Base-by-base conservation (phyloP, 2,888 invertebrate genomes). In the Taenaris catops region DNA sequence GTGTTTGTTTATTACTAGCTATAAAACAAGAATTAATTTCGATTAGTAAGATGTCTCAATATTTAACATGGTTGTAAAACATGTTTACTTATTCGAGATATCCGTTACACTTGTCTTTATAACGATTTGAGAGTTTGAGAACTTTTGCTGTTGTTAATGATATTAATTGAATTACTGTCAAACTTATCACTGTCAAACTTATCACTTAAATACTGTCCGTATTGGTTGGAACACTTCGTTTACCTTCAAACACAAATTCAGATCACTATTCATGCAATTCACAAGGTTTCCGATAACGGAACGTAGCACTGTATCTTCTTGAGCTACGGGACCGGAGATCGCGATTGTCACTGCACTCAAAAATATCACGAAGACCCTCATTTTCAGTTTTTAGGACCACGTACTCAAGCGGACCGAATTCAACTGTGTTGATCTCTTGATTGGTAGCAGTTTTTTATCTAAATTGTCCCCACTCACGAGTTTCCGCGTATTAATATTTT, bases 401-500 rank as follows among this genome's bases (percentile, higher is more conserved):
- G 58, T 54, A 49, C 65, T 60, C 58, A 53, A 65, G 67, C 63
- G 69, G 66, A 63, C 61, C 63, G 68, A 63, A 66, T 68, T 62
- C 63, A 62, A 78, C 75, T 80, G 64, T 83, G 84, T 63, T 73
- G 62, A 62, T 55, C 50, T 50, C 51, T 63, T 69, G 67, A 70
- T 67, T 68, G 69, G 71, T 63, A 69, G 74, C 71, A 79, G 64
- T 80, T 75, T 80, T 83, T 81, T 86, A 86, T 83, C 66, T 65
- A 55, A 72, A 67, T 55, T 57, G 46, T 68, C 83, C 84, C 84
- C 80, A 74, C 83, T 76, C 60, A 41, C 19, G 33, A 39, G 51
- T 63, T 66, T 68, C 53, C 45, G 43, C 44, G 55, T 63, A 79
- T 81, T 78, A 57, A 70, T 79, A 80, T 81, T 74, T 79, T 79